Evolutionary conservation across 1,140 invertebrate genomes (phyloP), one percentile per base, ranked within the genome.

Genomic region (Schlechtendalia chinensis): DNA sequence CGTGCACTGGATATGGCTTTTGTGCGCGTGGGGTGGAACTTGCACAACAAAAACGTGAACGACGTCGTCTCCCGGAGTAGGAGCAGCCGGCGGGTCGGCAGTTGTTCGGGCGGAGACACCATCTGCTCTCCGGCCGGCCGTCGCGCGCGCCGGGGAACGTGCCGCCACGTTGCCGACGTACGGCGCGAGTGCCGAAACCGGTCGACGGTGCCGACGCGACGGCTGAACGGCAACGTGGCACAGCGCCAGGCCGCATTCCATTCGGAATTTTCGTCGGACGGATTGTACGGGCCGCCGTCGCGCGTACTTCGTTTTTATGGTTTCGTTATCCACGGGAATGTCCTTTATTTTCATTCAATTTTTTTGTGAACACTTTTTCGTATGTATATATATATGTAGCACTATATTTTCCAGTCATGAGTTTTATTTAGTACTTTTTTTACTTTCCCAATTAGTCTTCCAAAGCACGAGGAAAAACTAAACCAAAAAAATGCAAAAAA

Each of bases 201-300:
- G 75, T 79, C 32, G 24, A 32, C 32, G 24, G 8, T 45, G 24
- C 45, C 45, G 58, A 61, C 58, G 58, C 58, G 16, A 17, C 24
- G 54, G 39, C 58, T 3, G 27, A 47, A 61, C 17, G 75, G 58
- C 75, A 79, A 79, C 75, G 56, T 27, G 17, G 75, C 45, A 11
- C 24, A 53, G 65, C 65, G 63, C 63, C 24, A 53, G n/a, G 22
- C 59, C 75, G 75, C 75, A 79, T 79, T 79, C 75, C 58, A 63
- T 39, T 39, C 22, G 19, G 22, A 79, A 72, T 54, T 79, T 79
- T 63, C 2, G 54, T 47, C 56, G 24, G 22, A 19, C 22, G 32
- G 74, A 67, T 67, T 67, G 22, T 47, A 6, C 5, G 1, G 50
- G 69, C 5, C 65, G 50, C 0, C 71, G 71, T 19, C 29, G n/a